Percentiles rank a stretch among this genome's conserved stretches.
Evolutionary conservation across 2,113 vertebrate genomes (phyloP).

Genomic region (Percina caprodes): DNA sequence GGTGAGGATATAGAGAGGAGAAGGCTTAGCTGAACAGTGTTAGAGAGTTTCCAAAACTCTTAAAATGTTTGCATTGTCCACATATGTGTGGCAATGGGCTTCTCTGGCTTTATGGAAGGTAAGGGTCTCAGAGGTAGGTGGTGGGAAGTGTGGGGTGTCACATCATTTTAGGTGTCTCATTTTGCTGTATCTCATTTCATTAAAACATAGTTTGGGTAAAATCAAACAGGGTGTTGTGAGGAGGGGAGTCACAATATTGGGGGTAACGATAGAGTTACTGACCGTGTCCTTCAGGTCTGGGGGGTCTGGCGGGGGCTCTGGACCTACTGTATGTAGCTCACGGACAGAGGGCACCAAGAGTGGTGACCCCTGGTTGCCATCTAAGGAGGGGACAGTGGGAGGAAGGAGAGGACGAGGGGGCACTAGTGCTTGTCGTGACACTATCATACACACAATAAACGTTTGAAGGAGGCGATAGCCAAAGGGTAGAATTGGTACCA

Average conservation of each 20-base stretch:
- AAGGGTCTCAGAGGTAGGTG: slow-evolving; percentile 27
- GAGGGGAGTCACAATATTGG: slow-evolving; percentile 35
- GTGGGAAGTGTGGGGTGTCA: slow-evolving; percentile 12
- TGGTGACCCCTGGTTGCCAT: slow-evolving; percentile 64
- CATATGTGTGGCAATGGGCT: slow-evolving; percentile 26
- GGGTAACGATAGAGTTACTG: slow-evolving; percentile 64
- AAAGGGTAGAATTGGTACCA: slow-evolving; percentile 24
- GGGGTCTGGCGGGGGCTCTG: slow-evolving; percentile 63
- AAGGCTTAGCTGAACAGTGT: slow-evolving; percentile 24
- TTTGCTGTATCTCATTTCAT: slow-evolving; percentile 8
- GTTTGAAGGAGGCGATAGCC: slow-evolving; percentile 13
- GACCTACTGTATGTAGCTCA: slow-evolving; percentile 66
- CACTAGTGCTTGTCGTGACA: slow-evolving; percentile 49
- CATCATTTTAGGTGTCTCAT: slow-evolving; percentile 10
- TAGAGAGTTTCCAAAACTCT: slow-evolving; percentile 7
- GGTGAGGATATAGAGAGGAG: slow-evolving; percentile 28
- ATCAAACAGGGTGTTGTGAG: slow-evolving; percentile 46
- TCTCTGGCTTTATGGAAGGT: slow-evolving; percentile 10
- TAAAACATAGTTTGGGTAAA: slow-evolving; percentile 5
- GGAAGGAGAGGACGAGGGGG: slow-evolving; percentile 55
- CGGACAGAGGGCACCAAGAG: slow-evolving; percentile 43
- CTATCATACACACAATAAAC: slow-evolving; percentile 59
- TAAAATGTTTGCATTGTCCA: slow-evolving; percentile 28
- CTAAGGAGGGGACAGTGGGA: slow-evolving; percentile 62
- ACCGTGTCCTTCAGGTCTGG: slow-evolving; percentile 74